Conservation (phyloP, 2,797 vertebrate genomes). For the Phrynocephalus vlangalii region DNA sequence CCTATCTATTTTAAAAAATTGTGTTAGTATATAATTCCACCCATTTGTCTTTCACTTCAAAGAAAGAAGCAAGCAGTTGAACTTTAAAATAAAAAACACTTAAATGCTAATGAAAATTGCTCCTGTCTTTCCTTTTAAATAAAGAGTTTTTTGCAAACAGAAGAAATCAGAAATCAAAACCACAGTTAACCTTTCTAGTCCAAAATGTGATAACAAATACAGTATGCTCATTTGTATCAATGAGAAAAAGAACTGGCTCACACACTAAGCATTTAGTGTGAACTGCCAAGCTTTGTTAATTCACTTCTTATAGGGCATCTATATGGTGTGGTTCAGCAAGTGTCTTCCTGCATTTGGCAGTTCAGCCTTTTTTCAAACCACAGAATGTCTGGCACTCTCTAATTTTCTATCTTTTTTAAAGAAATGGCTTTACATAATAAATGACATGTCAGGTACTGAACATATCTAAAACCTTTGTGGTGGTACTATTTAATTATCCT, state of each 20-base stretch:
- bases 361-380: not conserved
- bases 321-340: not conserved
- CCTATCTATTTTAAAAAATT: constrained; percentile 56
- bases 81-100: constrained; percentile 38
- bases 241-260: not conserved
- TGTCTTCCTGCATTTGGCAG: not conserved
- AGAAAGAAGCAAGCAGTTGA: constrained; percentile 46
- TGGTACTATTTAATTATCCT: not conserved
- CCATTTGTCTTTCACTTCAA: constrained; percentile 39
- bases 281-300: constrained; percentile 7
- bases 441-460: not conserved
- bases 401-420: not conserved
- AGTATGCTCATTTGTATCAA: not conserved
- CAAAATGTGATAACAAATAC: not conserved
- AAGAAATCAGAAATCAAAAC: constrained; percentile 47
- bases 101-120: constrained; percentile 20
- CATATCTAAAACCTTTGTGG: not conserved
- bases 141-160: constrained; percentile 5
- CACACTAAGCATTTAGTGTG: not conserved
- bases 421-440: not conserved
- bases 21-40: constrained; percentile 48
- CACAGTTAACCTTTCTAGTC: constrained; percentile 7
- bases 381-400: not conserved
- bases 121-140: constrained; percentile 17
- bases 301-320: not conserved